These are phyloP conservation scores for Adelges cooleyi DNA, from an alignment of 1,140 invertebrate species.

Conservation along the genomic window DNA sequence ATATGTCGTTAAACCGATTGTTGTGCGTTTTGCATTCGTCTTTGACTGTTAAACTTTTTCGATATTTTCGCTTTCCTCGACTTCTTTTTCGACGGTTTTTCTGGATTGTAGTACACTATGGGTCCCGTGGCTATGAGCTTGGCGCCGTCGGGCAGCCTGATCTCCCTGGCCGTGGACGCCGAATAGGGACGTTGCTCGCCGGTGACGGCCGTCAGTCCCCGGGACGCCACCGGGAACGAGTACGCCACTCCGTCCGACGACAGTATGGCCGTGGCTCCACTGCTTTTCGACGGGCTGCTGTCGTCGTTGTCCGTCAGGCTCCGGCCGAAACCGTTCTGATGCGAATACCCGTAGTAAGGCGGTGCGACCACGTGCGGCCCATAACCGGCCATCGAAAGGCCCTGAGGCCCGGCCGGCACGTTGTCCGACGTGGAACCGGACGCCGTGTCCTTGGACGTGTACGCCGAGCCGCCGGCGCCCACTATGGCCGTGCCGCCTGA, in stretches of 20 bases:
- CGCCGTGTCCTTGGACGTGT: conserved; percentile 47
- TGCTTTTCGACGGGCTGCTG: conserved; percentile 55
- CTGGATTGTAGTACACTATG: conserved; percentile 50
- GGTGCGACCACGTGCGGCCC: not conserved
- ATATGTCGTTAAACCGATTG: not conserved
- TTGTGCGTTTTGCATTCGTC: no score
- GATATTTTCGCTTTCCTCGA: not conserved
- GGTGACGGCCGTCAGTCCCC: not conserved
- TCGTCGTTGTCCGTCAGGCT: conserved; percentile 57
- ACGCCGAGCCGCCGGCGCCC: conserved; percentile 55
- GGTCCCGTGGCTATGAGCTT: conserved; percentile 55
- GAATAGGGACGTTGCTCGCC: not conserved
- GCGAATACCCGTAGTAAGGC: not conserved
- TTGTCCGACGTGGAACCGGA: conserved; percentile 46
- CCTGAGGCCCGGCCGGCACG: not conserved
- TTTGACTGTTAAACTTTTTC: no score
- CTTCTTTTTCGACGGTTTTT: not conserved
- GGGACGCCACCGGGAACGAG: not conserved
- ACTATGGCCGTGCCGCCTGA: conserved; percentile 60
- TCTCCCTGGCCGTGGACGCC: not conserved
- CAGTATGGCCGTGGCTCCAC: conserved; percentile 53
- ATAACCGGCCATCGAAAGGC: conserved; percentile 1
- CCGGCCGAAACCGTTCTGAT: conserved; percentile 51
- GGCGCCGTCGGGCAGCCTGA: conserved; percentile 41
- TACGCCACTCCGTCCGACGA: conserved; percentile 49